Evolutionary conservation across 2,888 invertebrate species (phyloP).

Genomic region (Chloroclysta siterata): DNA sequence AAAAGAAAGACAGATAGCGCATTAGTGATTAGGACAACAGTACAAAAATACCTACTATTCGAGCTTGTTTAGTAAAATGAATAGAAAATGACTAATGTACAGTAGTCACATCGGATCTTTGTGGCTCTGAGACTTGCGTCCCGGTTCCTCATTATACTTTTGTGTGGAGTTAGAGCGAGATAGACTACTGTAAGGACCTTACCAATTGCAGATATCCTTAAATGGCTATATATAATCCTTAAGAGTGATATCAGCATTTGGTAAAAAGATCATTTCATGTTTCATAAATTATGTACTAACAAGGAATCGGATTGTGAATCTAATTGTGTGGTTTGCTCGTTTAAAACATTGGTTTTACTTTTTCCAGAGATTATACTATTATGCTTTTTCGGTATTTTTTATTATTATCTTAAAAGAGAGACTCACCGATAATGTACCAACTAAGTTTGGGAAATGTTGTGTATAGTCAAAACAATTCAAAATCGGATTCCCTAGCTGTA

Average conservation of each 20-base stretch:
- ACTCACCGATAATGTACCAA: no score
- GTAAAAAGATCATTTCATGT: neutral
- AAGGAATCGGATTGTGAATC: neutral
- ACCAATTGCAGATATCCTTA: neutral
- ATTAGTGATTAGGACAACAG: conserved; percentile 43
- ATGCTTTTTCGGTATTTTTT: no score
- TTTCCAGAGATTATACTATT: no score
- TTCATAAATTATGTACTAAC: neutral
- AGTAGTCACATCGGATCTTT: neutral
- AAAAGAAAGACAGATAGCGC: conserved; percentile 51
- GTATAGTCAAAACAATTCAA: neutral
- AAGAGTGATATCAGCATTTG: neutral
- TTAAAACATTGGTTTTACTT: no score
- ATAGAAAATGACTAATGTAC: neutral
- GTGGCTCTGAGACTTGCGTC: no score
- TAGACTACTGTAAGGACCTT: neutral
- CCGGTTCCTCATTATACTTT: no score
- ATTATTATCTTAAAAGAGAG: no score
- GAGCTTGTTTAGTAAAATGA: conserved; percentile 5
- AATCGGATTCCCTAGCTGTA: neutral
- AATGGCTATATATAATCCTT: no score
- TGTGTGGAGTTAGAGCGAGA: no score
- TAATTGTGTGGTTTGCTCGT: neutral
- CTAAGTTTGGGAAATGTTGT: neutral
- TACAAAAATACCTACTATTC: conserved; percentile 5